A percentile compares a stretch with the other conserved stretches of the same genome.
Evolutionary conservation across 1,140 invertebrate genomes (phyloP).

Genomic region (Drepana arcuata): DNA sequence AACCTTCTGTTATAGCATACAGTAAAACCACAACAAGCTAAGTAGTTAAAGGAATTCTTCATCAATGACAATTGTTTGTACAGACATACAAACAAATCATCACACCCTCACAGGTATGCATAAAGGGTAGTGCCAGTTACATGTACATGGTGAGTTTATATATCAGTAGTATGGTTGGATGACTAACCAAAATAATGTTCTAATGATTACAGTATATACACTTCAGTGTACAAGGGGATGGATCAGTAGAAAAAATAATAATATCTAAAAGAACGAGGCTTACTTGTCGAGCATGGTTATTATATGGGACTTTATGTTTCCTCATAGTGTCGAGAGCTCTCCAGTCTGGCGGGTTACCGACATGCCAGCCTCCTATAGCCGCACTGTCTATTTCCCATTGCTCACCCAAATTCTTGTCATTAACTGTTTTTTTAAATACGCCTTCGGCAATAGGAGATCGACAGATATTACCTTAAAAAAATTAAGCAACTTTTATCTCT

Average conservation of each 20-base stretch:
- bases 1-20: too few relatives aligned
- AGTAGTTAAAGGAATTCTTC: too few relatives aligned
- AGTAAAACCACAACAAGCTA: too few relatives aligned
- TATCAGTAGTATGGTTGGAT: too few relatives aligned
- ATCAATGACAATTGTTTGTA: too few relatives aligned
- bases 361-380: constrained; percentile 88
- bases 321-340: constrained; percentile 81
- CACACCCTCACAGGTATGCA: too few relatives aligned
- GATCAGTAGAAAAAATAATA: not conserved
- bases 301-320: constrained; percentile 80
- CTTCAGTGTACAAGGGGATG: constrained; percentile 4
- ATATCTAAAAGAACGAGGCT: not conserved
- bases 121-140: too few relatives aligned
- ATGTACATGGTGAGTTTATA: too few relatives aligned
- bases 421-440: constrained; percentile 83
- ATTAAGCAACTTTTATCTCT: constrained; percentile 2
- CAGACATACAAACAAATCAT: too few relatives aligned
- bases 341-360: constrained; percentile 84
- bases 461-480: constrained; percentile 87
- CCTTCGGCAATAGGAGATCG: constrained; percentile 96
- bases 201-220: too few relatives aligned
- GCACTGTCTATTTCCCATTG: constrained; percentile 92
- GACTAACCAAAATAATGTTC: too few relatives aligned
- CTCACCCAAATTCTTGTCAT: constrained; percentile 73
- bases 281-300: constrained; percentile 81